Conservation (phyloP, 2,888 invertebrate genomes). For the Ochropleura leucogaster region DNA sequence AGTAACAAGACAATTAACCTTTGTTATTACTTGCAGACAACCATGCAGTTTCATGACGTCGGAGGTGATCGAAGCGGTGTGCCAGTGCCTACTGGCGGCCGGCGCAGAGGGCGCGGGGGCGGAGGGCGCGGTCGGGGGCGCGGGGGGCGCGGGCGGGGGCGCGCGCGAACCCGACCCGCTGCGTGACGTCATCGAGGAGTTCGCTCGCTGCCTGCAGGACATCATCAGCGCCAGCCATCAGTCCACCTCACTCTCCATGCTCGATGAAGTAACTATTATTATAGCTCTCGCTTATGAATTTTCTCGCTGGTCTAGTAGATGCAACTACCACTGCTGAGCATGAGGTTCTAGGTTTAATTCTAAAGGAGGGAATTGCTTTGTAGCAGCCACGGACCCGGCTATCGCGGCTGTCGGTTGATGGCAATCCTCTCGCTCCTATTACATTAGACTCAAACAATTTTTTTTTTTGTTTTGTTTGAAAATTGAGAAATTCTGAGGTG, state of each 20-base stretch:
- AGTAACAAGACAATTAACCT: neutral
- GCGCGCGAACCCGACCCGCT: conserved; percentile 90
- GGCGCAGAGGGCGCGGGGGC: conserved; percentile 94
- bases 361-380: neutral
- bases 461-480: too few relatives aligned
- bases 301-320: neutral
- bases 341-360: neutral
- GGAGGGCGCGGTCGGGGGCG: conserved; percentile 92
- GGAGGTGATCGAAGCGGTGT: conserved; percentile 98
- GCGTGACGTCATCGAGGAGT: conserved; percentile 96
- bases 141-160: conserved; percentile 81
- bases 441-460: neutral
- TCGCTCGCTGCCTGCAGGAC: conserved; percentile 97
- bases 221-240: conserved; percentile 92
- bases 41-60: conserved; percentile 98
- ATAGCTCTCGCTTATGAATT: neutral
- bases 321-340: neutral
- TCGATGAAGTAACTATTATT: conserved; percentile 66
- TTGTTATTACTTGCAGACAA: conserved; percentile 81
- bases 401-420: neutral
- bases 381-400: neutral
- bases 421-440: neutral
- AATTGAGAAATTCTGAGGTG: too few relatives aligned
- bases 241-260: conserved; percentile 62
- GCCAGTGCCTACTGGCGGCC: conserved; percentile 98